Evolutionary conservation across 35 echinoderm and acorn worm genomes (phyloP).

Genomic region (Lytechinus pictus): DNA sequence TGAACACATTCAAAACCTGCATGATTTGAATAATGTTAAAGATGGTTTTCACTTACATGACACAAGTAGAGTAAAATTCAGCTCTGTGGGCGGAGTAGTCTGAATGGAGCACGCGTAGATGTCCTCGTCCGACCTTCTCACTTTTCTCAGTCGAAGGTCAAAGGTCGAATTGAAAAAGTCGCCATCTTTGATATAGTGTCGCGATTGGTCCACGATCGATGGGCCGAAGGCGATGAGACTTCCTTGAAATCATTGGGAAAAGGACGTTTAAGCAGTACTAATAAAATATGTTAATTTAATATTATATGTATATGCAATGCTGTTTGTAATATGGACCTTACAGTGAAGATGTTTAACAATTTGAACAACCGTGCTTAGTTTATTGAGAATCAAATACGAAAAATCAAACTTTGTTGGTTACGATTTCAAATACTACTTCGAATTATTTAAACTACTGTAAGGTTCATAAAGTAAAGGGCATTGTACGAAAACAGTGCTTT

Average conservation of each 20-base stretch:
- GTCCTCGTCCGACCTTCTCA: conserved; percentile 27
- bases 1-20: neutral
- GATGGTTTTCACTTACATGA: neutral
- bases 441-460: too few relatives aligned
- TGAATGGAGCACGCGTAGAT: conserved; percentile 38
- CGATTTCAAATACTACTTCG: too few relatives aligned
- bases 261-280: neutral
- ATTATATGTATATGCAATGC: too few relatives aligned
- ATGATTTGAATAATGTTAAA: neutral
- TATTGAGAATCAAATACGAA: too few relatives aligned
- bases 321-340: too few relatives aligned
- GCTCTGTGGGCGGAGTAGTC: neutral
- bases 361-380: too few relatives aligned
- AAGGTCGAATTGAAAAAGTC: conserved; percentile 49
- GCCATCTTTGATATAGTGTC: conserved; percentile 19
- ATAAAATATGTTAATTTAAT: too few relatives aligned
- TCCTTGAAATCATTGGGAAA: neutral
- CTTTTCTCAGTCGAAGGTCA: neutral
- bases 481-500: too few relatives aligned
- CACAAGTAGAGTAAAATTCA: conserved; percentile 19
- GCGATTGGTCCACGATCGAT: neutral
- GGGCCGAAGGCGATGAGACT: neutral
- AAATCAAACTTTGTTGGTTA: too few relatives aligned
- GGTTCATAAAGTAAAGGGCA: too few relatives aligned
- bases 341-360: too few relatives aligned